These are phyloP conservation scores for Drosophila leontia DNA, from an alignment of 1,140 invertebrate genomes.

Conservation along the genomic window DNA sequence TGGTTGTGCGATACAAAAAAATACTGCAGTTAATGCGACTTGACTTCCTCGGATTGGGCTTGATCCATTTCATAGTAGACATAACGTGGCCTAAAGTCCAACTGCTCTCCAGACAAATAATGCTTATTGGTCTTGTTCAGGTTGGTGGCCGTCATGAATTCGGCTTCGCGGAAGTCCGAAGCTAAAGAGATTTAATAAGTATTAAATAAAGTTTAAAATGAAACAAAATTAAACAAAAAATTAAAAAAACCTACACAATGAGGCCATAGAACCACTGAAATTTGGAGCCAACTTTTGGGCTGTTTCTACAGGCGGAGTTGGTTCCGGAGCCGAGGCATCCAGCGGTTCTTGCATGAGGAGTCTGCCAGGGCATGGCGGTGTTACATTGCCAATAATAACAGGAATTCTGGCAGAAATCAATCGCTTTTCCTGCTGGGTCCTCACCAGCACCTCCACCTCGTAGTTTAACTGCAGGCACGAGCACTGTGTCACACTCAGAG, in stretches of 20 bases:
- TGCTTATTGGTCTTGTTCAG: conserved; percentile 71
- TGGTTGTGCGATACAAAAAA: not conserved
- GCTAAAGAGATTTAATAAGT: conserved; percentile 17
- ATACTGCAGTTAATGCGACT: conserved; percentile 6
- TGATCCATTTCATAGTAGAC: conserved; percentile 72
- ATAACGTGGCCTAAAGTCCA: conserved; percentile 75
- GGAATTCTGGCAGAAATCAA: conserved; percentile 85
- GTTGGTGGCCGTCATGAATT: conserved; percentile 73
- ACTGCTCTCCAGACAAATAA: conserved; percentile 59
- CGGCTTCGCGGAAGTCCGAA: conserved; percentile 67
- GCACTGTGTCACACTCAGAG: conserved; percentile 88
- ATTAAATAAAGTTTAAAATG: not conserved
- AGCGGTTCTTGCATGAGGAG: conserved; percentile 16
- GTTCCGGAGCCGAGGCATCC: conserved; percentile 33
- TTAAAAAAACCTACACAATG: conserved; percentile 46
- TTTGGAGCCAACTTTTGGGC: conserved; percentile 16
- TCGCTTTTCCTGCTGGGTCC: conserved; percentile 75
- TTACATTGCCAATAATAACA: conserved; percentile 86
- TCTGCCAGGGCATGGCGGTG: conserved; percentile 51
- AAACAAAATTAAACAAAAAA: too few species aligned
- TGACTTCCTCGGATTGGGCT: conserved; percentile 33
- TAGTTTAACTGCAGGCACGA: conserved; percentile 89
- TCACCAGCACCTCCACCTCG: conserved; percentile 87
- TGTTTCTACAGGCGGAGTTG: conserved; percentile 31
- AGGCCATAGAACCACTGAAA: conserved; percentile 53